Percentiles rank a stretch among this genome's conserved stretches.
Conservation (phyloP, 2,113 vertebrate species). For the Misgurnus anguillicaudatus region DNA sequence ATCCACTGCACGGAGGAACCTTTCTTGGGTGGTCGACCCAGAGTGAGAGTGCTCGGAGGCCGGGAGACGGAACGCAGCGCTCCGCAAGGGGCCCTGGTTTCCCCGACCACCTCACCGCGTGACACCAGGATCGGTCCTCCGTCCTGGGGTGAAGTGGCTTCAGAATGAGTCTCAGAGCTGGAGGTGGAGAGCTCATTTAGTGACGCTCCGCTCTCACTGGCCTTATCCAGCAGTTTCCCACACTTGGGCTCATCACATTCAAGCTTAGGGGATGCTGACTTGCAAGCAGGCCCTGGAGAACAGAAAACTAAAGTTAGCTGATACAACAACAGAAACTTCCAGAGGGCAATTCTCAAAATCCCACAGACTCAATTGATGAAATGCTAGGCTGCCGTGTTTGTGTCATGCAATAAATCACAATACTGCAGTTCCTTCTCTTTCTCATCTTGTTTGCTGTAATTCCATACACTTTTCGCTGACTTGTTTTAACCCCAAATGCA, state of each 20-base stretch:
- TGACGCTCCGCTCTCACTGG: slow-evolving; percentile 87
- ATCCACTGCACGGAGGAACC: slow-evolving; percentile 81
- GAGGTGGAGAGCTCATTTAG: slow-evolving; percentile 87
- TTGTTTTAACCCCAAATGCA: no score
- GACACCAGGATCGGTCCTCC: slow-evolving; percentile 49
- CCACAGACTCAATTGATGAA: slow-evolving; percentile 16
- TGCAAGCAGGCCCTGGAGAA: slow-evolving; percentile 77
- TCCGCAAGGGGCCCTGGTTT: slow-evolving; percentile 55
- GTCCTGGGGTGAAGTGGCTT: slow-evolving; percentile 83
- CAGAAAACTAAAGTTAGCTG: slow-evolving; percentile 44
- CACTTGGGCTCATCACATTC: slow-evolving; percentile 80
- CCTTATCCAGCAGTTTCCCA: slow-evolving; percentile 81
- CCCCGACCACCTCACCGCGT: slow-evolving; percentile 51
- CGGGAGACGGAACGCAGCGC: slow-evolving; percentile 74
- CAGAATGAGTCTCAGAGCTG: slow-evolving; percentile 88
- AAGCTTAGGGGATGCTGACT: slow-evolving; percentile 77
- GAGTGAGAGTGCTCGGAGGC: slow-evolving; percentile 82
- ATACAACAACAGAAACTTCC: slow-evolving; percentile 34
- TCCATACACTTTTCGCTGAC: no score
- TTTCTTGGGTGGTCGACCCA: slow-evolving; percentile 86
- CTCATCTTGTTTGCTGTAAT: neutral
- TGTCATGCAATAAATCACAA: slow-evolving; percentile 11
- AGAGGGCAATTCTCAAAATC: neutral
- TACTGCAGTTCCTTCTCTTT: neutral
- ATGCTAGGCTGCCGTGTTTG: neutral